Evolutionary conservation across 2,113 vertebrate species (phyloP).

Genomic region (Merops nubicus): DNA sequence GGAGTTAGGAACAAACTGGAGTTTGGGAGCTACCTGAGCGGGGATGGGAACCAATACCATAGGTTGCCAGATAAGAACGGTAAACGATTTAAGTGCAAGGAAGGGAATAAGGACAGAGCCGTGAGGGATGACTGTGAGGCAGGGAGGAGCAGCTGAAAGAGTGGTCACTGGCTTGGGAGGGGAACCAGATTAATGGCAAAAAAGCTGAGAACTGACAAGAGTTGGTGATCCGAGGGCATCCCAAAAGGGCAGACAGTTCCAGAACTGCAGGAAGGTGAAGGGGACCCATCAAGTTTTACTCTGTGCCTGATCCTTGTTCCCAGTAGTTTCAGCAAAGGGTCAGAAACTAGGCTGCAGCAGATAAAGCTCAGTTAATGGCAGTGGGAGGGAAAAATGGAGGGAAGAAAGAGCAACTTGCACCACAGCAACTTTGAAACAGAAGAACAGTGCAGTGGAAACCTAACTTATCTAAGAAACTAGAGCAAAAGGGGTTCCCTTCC

Average conservation of each 20-base stretch:
- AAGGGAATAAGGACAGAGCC: not conserved
- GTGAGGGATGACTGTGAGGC: not conserved
- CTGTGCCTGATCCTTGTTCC: not conserved
- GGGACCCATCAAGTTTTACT: fast-evolving
- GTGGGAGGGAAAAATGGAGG: not conserved
- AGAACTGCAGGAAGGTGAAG: not conserved
- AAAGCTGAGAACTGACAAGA: not conserved
- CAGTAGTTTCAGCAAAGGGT: not conserved
- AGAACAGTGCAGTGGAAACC: not conserved
- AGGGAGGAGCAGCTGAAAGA: not conserved
- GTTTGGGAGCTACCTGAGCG: not conserved
- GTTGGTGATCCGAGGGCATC: not conserved
- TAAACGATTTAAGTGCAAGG: not conserved
- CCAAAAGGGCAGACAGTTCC: not conserved
- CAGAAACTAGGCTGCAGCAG: not conserved
- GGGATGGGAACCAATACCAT: not conserved
- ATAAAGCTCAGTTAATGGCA: not conserved
- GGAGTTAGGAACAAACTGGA: not conserved
- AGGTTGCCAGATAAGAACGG: not conserved
- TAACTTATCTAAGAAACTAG: not conserved
- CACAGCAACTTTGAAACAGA: not conserved
- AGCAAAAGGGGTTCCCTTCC: not conserved
- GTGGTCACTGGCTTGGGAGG: not conserved
- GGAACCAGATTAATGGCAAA: not conserved
- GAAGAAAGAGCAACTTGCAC: not conserved